phyloP scores from a whole-genome alignment of 2,888 invertebrate genomes.

The Drosophila rellima region DNA sequence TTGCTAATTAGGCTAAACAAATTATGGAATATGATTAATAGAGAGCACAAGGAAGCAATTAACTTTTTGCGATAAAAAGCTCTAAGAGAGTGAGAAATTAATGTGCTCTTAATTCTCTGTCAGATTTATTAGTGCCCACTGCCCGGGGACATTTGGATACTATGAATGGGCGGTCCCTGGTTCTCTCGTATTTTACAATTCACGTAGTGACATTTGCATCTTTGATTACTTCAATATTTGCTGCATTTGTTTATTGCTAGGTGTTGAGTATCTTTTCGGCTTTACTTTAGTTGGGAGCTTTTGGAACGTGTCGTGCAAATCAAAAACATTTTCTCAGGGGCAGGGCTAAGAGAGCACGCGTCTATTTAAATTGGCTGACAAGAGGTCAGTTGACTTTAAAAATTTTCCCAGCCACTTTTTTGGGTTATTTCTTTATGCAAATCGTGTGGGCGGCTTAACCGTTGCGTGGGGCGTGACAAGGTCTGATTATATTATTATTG shows the following conservation, averaged over 20 bases:
- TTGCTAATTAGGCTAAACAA: constrained; percentile 75
- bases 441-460: constrained; percentile 45
- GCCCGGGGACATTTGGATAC: background rate
- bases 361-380: constrained; percentile 34
- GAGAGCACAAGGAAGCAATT: constrained; percentile 71
- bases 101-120: constrained; percentile 29
- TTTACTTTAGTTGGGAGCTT: constrained; percentile 19
- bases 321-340: constrained; percentile 44
- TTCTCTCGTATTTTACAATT: constrained; percentile 53
- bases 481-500: constrained; percentile 41
- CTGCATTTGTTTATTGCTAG: constrained; percentile 50
- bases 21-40: constrained; percentile 77
- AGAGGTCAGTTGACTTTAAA: constrained; percentile 62
- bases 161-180: no score
- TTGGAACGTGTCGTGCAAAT: constrained; percentile 69
- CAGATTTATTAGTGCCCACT: constrained; percentile 51
- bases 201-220: constrained; percentile 73
- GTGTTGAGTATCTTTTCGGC: constrained; percentile 23
- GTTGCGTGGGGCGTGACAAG: constrained; percentile 36
- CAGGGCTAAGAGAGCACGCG: constrained; percentile 11
- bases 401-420: constrained; percentile 33
- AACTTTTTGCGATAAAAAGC: constrained; percentile 70
- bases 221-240: constrained; percentile 73
- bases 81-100: constrained; percentile 33
- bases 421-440: constrained; percentile 69